Base-by-base conservation (phyloP, 1,140 invertebrate genomes). In the Nebria ingens region DNA sequence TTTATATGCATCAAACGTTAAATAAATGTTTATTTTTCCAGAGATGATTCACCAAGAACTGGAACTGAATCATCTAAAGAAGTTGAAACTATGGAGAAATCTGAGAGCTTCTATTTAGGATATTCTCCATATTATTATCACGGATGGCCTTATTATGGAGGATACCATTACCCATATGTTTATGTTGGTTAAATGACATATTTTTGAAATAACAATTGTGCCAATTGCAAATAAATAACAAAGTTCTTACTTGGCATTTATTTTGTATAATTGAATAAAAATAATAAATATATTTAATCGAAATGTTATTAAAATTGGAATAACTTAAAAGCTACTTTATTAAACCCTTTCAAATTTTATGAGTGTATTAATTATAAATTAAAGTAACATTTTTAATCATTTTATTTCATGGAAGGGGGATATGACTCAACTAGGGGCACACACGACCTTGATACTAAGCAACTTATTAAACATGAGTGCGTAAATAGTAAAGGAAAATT, bases 91-190 rank as follows among this genome's bases (percentile, higher is more conserved):
- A 45, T 45, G 40, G 40, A 45, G 15, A 45, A 45, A 45, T 45
- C 40, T 12, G 40, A 45, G 17, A 12, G 9, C 9, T 17, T 45
- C 6, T 9, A 12, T 12, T 45, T 11, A 6, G 40, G 40, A 45
- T 45, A 45, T 45, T 45, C 9, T 45, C 40, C 40, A 45, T 45
- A 45, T 17, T 45, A 45, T 17, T 45, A 45, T 45, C n/a, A n/a
- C n/a, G 40, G 40, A 17, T 45, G 40, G 40, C 40, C 40, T 12
- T 45, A 45, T 17, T 45, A 45, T 45, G 40, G n/a, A n/a, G n/a
- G 40, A 45, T 45, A 45, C 40, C 9, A 17, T 4, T 45, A 45
- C 17, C 40, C 40, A 45, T 45, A 11, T 4, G 6, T 17, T 45
- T 12, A 12, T 17, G 4, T 12, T 45, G 40, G 40, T 12, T 45